Evolutionary conservation across 2,888 invertebrate genomes (phyloP), one percentile per base, ranked within the genome.

Genomic region (Folsomia candida): DNA sequence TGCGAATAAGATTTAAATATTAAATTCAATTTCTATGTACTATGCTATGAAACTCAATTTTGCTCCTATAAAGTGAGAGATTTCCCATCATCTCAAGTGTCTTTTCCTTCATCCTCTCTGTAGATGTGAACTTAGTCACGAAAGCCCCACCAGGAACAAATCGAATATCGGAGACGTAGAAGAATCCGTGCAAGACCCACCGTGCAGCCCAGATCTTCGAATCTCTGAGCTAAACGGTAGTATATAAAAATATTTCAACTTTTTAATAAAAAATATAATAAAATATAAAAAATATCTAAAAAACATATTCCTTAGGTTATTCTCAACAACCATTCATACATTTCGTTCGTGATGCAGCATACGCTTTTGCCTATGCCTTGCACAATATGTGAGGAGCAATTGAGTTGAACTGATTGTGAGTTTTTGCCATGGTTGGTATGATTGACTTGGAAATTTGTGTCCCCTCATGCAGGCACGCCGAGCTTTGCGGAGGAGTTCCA

Each of bases 341-440:
- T 78, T 86, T 86, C 75, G 85, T 87, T 4, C 81, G 86, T 26
- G 86, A 87, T 79, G 85, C 87, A 0, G 85, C 85, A 6, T 85
- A 85, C 80, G 84, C 86, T 0, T 86, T 85, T 71, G 87, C 86
- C 0, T 81, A 85, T 71, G 86, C 86, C 0, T 81, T 87, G 26
- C 82, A 84, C 76, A 81, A 83, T 71, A 81, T 87, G 80, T 85
- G 85, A 63, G 72, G n/a, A 47, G 47, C 47, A n/a, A n/a, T n/a
- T n/a, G n/a, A n/a, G n/a, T n/a, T n/a, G n/a, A n/a, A n/a, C n/a
- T n/a, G 51, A 70, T 76, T 3, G 83, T 84, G 73, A 75, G 76
- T 14, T 25, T 47, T 22, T 63, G 54, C 28, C 14, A 27, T 2
- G 22, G 22, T 29, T 27, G 29, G 27, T n/a, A n/a, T n/a, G n/a